Evolutionary conservation across 2,888 invertebrate species (phyloP).

Genomic region (Cacoxenus indagator): DNA sequence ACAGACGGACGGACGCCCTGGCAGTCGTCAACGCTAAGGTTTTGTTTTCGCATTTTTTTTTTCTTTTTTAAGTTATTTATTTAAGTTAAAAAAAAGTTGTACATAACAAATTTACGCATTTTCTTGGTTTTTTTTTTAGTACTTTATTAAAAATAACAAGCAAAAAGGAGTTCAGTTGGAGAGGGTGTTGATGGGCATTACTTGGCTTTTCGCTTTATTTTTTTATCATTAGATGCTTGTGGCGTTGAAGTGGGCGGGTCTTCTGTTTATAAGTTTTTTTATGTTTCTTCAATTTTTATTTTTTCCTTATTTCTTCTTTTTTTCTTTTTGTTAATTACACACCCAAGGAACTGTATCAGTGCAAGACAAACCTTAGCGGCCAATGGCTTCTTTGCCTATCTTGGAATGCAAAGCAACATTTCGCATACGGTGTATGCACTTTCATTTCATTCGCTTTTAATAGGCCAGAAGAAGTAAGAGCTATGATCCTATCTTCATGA

Average conservation of each 20-base stretch:
- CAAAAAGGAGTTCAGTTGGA: constrained; percentile 41
- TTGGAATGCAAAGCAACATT: too few relatives aligned
- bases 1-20: constrained; percentile 20
- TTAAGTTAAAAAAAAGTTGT: constrained; percentile 48
- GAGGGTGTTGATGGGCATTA: background rate
- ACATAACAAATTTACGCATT: constrained; percentile 61
- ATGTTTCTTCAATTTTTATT: background rate
- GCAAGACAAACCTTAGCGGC: too few relatives aligned
- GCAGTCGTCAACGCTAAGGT: constrained; percentile 50
- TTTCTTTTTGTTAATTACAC: constrained; percentile 10
- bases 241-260: background rate
- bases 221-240: background rate
- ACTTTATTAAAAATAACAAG: constrained; percentile 58
- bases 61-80: constrained; percentile 42
- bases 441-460: too few relatives aligned
- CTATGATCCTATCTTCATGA: too few relatives aligned
- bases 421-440: too few relatives aligned
- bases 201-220: background rate
- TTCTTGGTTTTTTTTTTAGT: constrained; percentile 30
- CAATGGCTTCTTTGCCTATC: too few relatives aligned
- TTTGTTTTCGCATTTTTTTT: background rate
- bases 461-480: too few relatives aligned
- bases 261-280: too few relatives aligned
- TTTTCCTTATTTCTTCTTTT: background rate
- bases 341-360: background rate